Base-by-base conservation (phyloP, 2,113 vertebrate species). In the Oriolus oriolus region DNA sequence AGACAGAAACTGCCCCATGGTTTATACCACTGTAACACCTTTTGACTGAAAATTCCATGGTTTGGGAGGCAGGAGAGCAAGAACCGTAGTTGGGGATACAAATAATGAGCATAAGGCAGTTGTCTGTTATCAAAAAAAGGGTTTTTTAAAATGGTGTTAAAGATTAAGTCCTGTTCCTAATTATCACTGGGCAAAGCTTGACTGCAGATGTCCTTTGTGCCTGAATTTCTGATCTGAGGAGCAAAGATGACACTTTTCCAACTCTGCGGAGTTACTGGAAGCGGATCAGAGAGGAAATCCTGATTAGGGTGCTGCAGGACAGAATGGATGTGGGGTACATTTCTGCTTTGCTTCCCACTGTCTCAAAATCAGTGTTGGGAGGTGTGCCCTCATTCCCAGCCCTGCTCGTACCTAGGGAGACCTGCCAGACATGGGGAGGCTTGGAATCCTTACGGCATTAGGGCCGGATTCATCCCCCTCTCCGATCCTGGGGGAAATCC, bases 241-340 rank as follows among this genome's bases (percentile, higher is more conserved):
- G 39, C 45, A 76, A 5, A 33, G 44, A 8, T 13, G 31, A 19
- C 50, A 24, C 26, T 80, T 75, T 77, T 73, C 50, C 64, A 64
- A 2, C 57, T 42, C 42, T 0, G 0, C 0, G 1, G 63, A 18
- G 13, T 77, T 80, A 33, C 44, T 66, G 42, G 73, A n/a, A 75
- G n/a, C 1, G 0, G 14, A 30, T 21, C 0, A 13, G 35, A 69
- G 76, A 33, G 45, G 53, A 76, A 68, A 57, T 30, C n/a, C 16
- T 2, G 19, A 20, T 54, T 3, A 47, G 39, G 2, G 2, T n/a
- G 28, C 42, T 85, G 57, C 49, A 30, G 14, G 66, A 15, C 3
- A 1, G 14, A 19, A 1, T 4, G 21, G 26, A 4, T 16, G 23
- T 6, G 37, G 30, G 31, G 26, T 31, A 3, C 3, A 1, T 42